Conservation (phyloP, 2,797 vertebrate genomes). For the Myotis daubentonii region DNA sequence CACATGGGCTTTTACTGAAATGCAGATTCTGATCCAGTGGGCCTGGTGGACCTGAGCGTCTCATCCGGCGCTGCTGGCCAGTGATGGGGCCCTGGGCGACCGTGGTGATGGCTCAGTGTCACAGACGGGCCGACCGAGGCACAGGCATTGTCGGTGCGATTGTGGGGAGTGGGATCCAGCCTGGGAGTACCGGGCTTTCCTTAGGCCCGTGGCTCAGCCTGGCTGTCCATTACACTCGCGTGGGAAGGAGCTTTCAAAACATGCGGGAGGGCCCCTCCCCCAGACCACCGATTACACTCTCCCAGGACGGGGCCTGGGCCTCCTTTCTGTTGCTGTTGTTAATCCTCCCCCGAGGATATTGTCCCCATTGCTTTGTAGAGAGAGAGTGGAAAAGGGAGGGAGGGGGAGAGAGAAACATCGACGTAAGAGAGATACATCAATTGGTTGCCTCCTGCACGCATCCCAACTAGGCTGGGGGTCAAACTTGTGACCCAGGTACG, state of each 20-base stretch:
- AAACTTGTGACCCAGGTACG: too few species aligned
- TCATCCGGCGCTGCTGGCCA: background rate
- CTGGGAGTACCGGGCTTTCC: background rate
- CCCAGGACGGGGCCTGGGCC: too few species aligned
- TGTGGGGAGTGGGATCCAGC: background rate
- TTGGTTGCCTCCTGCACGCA: too few species aligned
- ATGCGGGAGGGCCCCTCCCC: accelerated
- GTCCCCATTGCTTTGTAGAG: too few species aligned
- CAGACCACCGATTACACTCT: background rate
- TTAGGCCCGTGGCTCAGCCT: background rate
- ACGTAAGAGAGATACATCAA: too few species aligned
- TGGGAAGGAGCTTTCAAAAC: background rate
- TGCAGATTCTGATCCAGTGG: background rate
- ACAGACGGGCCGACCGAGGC: background rate
- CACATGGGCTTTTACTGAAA: background rate
- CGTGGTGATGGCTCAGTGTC: background rate
- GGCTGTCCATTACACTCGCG: background rate
- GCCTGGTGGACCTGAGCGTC: background rate
- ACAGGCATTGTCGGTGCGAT: background rate
- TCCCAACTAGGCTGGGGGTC: too few species aligned
- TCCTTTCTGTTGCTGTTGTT: too few species aligned
- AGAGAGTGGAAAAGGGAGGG: too few species aligned
- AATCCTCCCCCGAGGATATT: too few species aligned
- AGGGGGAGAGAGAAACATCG: too few species aligned
- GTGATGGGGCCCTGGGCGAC: background rate